Evolutionary conservation across 2,113 vertebrate genomes (phyloP).

Genomic region (Fregetta grallaria): DNA sequence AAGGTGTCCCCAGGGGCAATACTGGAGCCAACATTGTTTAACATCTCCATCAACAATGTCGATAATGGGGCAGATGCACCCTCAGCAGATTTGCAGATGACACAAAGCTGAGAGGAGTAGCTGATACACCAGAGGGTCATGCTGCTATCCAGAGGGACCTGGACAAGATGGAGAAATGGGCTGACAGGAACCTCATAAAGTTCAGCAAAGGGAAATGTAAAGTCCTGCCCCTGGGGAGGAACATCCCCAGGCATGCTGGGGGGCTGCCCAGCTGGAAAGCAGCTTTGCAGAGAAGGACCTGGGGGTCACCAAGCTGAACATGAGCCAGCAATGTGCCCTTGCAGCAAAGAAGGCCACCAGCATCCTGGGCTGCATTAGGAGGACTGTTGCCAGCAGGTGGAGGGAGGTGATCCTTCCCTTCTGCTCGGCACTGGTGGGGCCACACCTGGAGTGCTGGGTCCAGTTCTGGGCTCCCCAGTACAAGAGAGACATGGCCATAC

Average conservation of each 20-base stretch:
- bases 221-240: not conserved
- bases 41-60: not conserved
- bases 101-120: not conserved
- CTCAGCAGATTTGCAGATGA: not conserved
- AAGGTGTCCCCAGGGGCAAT: not conserved
- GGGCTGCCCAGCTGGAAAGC: not conserved
- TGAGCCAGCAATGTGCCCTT: not conserved
- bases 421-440: not conserved
- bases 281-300: not conserved
- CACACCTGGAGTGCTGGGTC: not conserved
- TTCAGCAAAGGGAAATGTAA: not conserved
- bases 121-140: not conserved
- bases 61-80: not conserved
- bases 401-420: not conserved
- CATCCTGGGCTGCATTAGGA: not conserved
- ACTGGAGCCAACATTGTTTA: not conserved
- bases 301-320: not conserved
- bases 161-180: not conserved
- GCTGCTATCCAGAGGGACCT: not conserved
- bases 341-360: not conserved
- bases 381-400: not conserved
- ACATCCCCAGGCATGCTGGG: not conserved
- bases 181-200: not conserved
- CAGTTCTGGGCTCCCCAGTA: not conserved
- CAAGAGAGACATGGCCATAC: not conserved